A percentile compares a stretch with the other conserved stretches of the same genome.
phyloP scores from a whole-genome alignment of 2,888 invertebrate genomes.

The Piscicola geometra region DNA sequence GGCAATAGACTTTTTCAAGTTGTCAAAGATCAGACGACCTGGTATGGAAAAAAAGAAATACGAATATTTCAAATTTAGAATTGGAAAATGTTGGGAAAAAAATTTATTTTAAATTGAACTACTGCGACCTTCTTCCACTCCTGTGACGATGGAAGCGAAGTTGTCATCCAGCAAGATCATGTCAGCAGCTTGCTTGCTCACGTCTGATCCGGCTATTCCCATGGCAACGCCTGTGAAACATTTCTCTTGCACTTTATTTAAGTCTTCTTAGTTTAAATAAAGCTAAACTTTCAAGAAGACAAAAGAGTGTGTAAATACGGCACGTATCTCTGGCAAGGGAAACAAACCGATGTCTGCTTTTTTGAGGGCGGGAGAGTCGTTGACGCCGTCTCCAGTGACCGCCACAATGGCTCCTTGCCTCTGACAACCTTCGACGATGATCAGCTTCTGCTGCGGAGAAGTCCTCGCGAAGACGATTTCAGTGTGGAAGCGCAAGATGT shows the following conservation, averaged over 20 bases:
- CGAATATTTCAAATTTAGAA: conserved; percentile 5
- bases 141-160: conserved; percentile 48
- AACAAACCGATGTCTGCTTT: conserved; percentile 65
- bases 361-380: conserved; percentile 78
- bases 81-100: neutral
- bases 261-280: neutral
- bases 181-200: conserved; percentile 47
- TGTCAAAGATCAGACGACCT: conserved; percentile 79
- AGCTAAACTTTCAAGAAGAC: neutral
- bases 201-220: conserved; percentile 47
- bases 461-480: conserved; percentile 95
- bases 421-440: conserved; percentile 74
- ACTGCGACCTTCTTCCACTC: conserved; percentile 47
- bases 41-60: conserved; percentile 34
- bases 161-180: conserved; percentile 48
- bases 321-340: neutral
- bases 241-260: neutral
- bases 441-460: conserved; percentile 81
- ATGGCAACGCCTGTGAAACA: conserved; percentile 43
- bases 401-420: conserved; percentile 72
- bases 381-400: conserved; percentile 82
- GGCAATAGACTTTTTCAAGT: conserved; percentile 92
- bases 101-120: neutral
- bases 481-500: conserved; percentile 82
- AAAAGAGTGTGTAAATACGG: neutral